Evolutionary conservation across 2,888 invertebrate species (phyloP).

Genomic region (Bembecia ichneumoniformis): DNA sequence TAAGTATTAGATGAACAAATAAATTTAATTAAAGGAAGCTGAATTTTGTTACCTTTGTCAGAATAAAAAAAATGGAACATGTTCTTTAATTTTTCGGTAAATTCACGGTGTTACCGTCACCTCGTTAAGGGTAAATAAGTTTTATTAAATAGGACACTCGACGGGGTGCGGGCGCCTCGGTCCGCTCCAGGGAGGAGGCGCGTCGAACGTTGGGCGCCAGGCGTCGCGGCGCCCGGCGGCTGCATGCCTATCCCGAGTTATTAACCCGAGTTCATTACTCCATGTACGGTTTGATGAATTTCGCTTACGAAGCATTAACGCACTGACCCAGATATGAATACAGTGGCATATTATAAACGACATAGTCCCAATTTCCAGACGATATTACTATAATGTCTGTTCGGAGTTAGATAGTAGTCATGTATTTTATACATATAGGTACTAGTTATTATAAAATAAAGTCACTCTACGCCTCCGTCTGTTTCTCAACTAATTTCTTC

Average conservation of each 20-base stretch:
- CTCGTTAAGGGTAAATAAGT: conserved; percentile 38
- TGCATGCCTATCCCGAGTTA: conserved; percentile 8
- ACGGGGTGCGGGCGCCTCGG: conserved; percentile 27
- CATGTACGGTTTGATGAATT: conserved; percentile 1
- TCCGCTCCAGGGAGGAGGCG: too few species aligned
- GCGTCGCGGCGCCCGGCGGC: conserved; percentile 24
- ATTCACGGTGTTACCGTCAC: conserved; percentile 18
- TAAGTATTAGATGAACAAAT: too few species aligned
- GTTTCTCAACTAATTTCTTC: too few species aligned
- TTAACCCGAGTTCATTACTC: neutral
- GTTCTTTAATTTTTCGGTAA: neutral
- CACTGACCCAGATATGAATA: neutral
- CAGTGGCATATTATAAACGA: too few species aligned
- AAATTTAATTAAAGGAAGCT: too few species aligned
- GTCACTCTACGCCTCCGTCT: too few species aligned
- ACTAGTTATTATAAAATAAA: too few species aligned
- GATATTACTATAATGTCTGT: too few species aligned
- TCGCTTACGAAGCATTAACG: neutral
- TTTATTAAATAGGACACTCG: conserved; percentile 42
- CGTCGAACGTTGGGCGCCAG: conserved; percentile 6
- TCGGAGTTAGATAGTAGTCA: too few species aligned
- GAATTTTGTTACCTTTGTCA: neutral
- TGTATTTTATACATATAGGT: too few species aligned
- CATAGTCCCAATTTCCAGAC: too few species aligned
- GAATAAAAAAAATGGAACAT: neutral